Evolutionary conservation across 2,888 invertebrate species (phyloP).

Genomic region (Tiliacea aurago): DNA sequence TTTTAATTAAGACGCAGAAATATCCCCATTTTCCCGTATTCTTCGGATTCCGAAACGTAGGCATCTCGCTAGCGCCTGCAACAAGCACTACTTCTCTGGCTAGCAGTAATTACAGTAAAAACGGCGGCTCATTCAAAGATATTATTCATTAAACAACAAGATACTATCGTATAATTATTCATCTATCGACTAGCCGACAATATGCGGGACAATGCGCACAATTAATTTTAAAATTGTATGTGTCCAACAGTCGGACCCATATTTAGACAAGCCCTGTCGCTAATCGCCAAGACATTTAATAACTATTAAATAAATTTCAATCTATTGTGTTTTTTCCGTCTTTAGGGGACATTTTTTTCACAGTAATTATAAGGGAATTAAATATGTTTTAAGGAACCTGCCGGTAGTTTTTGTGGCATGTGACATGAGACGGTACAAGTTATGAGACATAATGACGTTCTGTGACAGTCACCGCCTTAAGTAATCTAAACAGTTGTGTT

Average conservation of each 20-base stretch:
- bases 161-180: slow-evolving; percentile 52
- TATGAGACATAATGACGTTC: slow-evolving; percentile 41
- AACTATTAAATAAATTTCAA: slow-evolving; percentile 55
- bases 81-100: slow-evolving; percentile 17
- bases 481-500: slow-evolving; percentile 24
- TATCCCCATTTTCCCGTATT: slow-evolving; percentile 3
- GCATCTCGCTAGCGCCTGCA: slow-evolving; percentile 5
- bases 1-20: slow-evolving; percentile 28
- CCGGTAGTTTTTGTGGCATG: slow-evolving; percentile 44
- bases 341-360: slow-evolving; percentile 51
- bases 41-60: slow-evolving; percentile 19
- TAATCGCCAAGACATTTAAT: slow-evolving; percentile 48
- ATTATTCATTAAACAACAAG: slow-evolving; percentile 45
- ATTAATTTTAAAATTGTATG: slow-evolving; percentile 55
- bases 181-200: slow-evolving; percentile 49
- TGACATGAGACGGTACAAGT: slow-evolving; percentile 30
- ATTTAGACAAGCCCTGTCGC: slow-evolving; percentile 36
- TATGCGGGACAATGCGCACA: slow-evolving; percentile 39
- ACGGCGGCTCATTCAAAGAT: slow-evolving; percentile 56
- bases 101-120: slow-evolving; percentile 54
- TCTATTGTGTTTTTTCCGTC: slow-evolving; percentile 45
- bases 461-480: slow-evolving; percentile 18
- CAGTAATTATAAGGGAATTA: slow-evolving; percentile 43
- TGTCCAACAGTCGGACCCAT: slow-evolving; percentile 30
- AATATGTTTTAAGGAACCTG: slow-evolving; percentile 2